phyloP scores from a whole-genome alignment of 2,888 invertebrate species.

The Agrotis exclamationis region DNA sequence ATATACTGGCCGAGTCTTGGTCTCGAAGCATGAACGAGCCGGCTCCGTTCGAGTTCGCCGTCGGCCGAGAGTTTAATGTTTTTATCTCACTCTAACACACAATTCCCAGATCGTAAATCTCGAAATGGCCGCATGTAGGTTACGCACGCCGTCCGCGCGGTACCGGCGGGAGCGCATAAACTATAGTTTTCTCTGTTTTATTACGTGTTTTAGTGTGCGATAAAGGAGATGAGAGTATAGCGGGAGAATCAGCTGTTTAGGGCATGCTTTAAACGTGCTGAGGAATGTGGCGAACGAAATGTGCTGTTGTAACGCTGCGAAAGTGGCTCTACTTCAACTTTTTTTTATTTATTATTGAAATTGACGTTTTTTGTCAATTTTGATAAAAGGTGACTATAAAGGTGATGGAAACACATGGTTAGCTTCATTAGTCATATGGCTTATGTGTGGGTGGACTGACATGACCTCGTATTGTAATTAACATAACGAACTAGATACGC shows the following conservation, averaged over 20 bases:
- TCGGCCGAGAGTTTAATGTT: conserved; percentile 88
- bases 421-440: conserved; percentile 18
- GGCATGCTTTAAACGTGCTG: conserved; percentile 90
- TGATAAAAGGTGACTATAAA: conserved; percentile 10
- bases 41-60: conserved; percentile 84
- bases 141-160: conserved; percentile 90
- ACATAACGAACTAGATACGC: conserved; percentile 3
- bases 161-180: conserved; percentile 89
- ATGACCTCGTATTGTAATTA: conserved; percentile 17
- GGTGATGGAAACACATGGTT: background rate
- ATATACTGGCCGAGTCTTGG: conserved; percentile 83
- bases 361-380: background rate
- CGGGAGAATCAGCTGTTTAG: conserved; percentile 91
- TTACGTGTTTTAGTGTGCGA: conserved; percentile 88
- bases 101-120: conserved; percentile 92
- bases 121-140: conserved; percentile 92
- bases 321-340: conserved; percentile 81
- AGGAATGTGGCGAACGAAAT: conserved; percentile 90
- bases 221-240: conserved; percentile 89
- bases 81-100: conserved; percentile 90
- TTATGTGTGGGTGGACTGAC: conserved; percentile 4
- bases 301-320: conserved; percentile 78
- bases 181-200: conserved; percentile 91
- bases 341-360: conserved; percentile 51
- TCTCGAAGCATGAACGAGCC: conserved; percentile 83